Evolutionary conservation across 2,888 invertebrate genomes (phyloP), one percentile per base, ranked within the genome.

Genomic region (Digitonthophagus gazella): DNA sequence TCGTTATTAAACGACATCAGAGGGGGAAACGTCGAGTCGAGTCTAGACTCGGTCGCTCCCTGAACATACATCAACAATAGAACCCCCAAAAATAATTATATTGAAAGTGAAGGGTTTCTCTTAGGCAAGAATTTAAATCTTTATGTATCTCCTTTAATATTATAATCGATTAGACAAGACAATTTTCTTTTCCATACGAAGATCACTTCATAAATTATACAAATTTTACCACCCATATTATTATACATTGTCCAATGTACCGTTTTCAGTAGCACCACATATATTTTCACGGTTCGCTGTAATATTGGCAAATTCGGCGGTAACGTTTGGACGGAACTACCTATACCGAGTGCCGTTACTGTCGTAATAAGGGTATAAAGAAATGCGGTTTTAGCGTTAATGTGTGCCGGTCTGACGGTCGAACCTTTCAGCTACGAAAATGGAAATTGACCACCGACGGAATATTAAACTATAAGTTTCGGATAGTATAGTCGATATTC

Each of bases 1-100:
- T 61, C 61, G 18, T 61, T 61, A 61, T 61, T 61, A 61, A 61
- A 61, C 61, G 61, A 61, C 61, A 61, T 20, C 19, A 20, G 18
- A 61, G 61, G 18, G 57, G 61, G 61, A 44, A 44, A 44, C 28
- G 11, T 44, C 11, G 2, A 44, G 6, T 6, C 28, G 11, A 44
- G 11, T 11, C 2, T 44, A 44, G 28, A 44, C 28, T 8, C 28
- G 28, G 28, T 2, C 11, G 28, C 28, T 2, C 28, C 28, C 28
- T 44, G 8, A 44, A 44, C 28, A 3, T 11, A 44, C 28, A 44
- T 44, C 3, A 2, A 44, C 3, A 8, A 44, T 44, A 44, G 28
- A 44, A 44, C 28, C 28, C 6, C 28, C 2, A 44, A 44, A 44
- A 3, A 44, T 6, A 44, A 44, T 44, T 44, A 44, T 44, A 3